Conservation (phyloP, 2,113 vertebrate species). For the Puntigrus tetrazona region DNA sequence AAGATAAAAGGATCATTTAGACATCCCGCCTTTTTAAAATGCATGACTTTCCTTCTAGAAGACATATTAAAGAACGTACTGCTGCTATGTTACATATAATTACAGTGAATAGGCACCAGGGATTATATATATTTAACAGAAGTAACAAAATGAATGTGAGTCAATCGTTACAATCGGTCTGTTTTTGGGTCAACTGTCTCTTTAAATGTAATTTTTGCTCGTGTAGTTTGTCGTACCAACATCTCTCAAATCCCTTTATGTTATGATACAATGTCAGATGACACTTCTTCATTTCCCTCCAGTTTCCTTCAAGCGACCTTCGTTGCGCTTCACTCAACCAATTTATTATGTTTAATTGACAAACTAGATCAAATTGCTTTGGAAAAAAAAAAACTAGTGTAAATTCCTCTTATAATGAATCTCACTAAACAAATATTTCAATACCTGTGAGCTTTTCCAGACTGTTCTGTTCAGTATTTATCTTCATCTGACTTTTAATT, state of each 20-base stretch:
- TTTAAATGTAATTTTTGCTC: not conserved
- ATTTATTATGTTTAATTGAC: slow-evolving; percentile 1
- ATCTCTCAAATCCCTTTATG: not conserved
- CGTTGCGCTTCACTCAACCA: not conserved
- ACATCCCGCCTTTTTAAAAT: too few relatives aligned
- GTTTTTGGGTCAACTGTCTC: not conserved
- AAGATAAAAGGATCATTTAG: not conserved
- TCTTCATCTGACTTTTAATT: slow-evolving; percentile 49
- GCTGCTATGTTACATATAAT: too few relatives aligned
- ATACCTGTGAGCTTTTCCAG: slow-evolving; percentile 39
- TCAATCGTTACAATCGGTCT: not conserved
- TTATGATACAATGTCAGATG: not conserved
- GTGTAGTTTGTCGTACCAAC: not conserved
- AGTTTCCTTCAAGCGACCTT: not conserved
- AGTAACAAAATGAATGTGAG: not conserved
- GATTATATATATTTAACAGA: too few relatives aligned
- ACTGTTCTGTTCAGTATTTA: slow-evolving; percentile 42
- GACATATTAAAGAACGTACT: too few relatives aligned
- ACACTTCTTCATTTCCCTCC: not conserved
- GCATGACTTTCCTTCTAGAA: too few relatives aligned
- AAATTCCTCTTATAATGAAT: slow-evolving; percentile 37
- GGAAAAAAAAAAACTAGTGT: slow-evolving; percentile 14
- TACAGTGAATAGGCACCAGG: too few relatives aligned
- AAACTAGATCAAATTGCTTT: slow-evolving; percentile 37
- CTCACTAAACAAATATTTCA: slow-evolving; percentile 38